These are phyloP conservation scores for Emys orbicularis DNA, from an alignment of 2,797 vertebrate species.

Conservation along the genomic window DNA sequence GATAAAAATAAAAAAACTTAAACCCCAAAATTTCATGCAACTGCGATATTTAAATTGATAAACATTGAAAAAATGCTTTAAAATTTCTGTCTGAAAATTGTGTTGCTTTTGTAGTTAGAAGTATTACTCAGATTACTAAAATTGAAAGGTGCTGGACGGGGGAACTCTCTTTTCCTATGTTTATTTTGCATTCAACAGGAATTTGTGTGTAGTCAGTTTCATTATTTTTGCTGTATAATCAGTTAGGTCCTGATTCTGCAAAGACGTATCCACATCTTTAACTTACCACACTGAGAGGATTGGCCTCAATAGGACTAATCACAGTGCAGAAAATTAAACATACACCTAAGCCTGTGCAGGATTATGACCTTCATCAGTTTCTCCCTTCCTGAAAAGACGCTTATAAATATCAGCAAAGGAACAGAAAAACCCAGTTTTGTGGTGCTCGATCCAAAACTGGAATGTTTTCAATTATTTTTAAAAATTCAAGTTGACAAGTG, in stretches of 20 bases:
- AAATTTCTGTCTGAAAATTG: background rate
- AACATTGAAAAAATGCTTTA: background rate
- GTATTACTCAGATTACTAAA: background rate
- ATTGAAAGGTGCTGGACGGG: background rate
- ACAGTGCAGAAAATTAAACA: background rate
- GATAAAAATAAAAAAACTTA: background rate
- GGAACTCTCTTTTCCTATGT: background rate
- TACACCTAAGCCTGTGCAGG: accelerated
- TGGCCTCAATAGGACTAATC: accelerated
- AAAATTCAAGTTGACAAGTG: background rate
- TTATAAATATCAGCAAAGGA: background rate
- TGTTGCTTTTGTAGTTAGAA: background rate
- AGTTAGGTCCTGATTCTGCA: background rate
- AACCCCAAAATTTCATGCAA: background rate
- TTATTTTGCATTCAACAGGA: background rate
- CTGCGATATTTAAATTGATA: background rate
- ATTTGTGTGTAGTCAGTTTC: background rate
- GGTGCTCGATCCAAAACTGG: background rate
- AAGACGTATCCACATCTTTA: background rate
- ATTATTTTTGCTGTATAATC: background rate
- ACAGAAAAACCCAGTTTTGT: background rate
- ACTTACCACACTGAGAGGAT: background rate
- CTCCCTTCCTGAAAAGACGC: background rate
- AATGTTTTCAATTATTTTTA: accelerated
- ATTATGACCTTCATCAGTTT: background rate